Evolutionary conservation across 2,113 vertebrate species (phyloP), one percentile per base, ranked within the genome.

Genomic region (Hucho hucho): DNA sequence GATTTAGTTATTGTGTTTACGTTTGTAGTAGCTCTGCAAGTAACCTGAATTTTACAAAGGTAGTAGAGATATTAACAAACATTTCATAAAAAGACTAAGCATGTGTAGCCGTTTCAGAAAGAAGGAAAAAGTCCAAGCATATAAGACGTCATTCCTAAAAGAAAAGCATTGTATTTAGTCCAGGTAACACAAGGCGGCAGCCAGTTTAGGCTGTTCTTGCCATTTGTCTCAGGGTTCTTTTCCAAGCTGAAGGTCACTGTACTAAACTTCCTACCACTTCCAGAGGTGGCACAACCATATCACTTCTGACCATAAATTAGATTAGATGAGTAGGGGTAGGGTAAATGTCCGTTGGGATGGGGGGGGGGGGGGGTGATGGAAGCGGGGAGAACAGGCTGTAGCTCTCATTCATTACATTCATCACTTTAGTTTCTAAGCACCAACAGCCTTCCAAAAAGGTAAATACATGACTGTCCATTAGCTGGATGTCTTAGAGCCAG

Each of bases 361-460:
- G 28, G 28, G 28, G 28, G 28, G 28, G 28, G 28, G 28, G 28
- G 28, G 28, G 28, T 28, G 4, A 29, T 29, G 7, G 37, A 37
- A 9, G 37, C 7, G 7, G 7, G 7, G 37, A 9, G 37, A 37
- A 37, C 37, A 37, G 37, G 37, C 37, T 12, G 37, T 43, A 43
- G 37, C 37, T 43, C 13, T 64, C 13, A 26, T 26, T 14, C 16
- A 16, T 18, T 29, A n/a, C 65, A 43, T 67, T n/a, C 28, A 67
- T 67, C 65, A 67, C 65, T 67, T 67, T 32, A 18, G 7, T 29
- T 32, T 18, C 28, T 20, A 67, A 32, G 65, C 65, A 67, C 65
- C 29, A 32, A 20, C 16, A 20, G 12, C 65, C 65, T 67, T n/a
- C 65, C 18, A 20, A 3, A 32, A 32, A 67, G 65, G 65, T 32